Percentiles rank a stretch among this genome's conserved stretches.
Conservation (phyloP, 2,888 invertebrate genomes). For the Tinea trinotella region DNA sequence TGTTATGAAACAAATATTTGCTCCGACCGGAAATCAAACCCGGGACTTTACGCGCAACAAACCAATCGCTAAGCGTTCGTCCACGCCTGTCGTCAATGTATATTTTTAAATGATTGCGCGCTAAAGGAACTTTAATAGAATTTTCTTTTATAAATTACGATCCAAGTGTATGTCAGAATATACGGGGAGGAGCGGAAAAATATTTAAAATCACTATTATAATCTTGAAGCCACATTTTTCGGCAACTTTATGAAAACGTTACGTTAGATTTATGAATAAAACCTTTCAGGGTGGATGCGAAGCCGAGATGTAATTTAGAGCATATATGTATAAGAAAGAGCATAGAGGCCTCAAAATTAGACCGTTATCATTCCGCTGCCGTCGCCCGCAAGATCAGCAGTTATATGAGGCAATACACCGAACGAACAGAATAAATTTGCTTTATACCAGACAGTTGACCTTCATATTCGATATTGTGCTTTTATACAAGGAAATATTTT, state of each 20-base stretch:
- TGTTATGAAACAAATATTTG: no score
- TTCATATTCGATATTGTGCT: conserved; percentile 65
- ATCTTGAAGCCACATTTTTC: conserved; percentile 51
- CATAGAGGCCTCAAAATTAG: conserved; percentile 44
- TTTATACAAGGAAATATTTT: conserved; percentile 54
- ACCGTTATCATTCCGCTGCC: conserved; percentile 66
- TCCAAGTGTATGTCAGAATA: neutral
- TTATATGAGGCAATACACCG: conserved; percentile 67
- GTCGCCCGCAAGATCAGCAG: conserved; percentile 64
- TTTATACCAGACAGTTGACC: conserved; percentile 65
- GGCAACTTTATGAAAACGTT: conserved; percentile 65
- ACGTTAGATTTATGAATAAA: conserved; percentile 69
- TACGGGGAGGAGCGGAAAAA: conserved; percentile 25
- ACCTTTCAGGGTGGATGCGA: conserved; percentile 64
- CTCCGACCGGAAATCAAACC: no score
- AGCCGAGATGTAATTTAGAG: conserved; percentile 64
- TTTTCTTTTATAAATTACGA: neutral
- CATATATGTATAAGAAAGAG: conserved; percentile 43
- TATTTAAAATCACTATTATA: conserved; percentile 40
- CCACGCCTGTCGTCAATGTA: no score
- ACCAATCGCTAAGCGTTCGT: no score
- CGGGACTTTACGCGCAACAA: no score
- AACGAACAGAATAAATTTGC: conserved; percentile 67
- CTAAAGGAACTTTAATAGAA: neutral
- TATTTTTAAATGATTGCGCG: no score